Base-by-base conservation (phyloP, 1,140 invertebrate genomes). In the Platyscapa corneri region DNA sequence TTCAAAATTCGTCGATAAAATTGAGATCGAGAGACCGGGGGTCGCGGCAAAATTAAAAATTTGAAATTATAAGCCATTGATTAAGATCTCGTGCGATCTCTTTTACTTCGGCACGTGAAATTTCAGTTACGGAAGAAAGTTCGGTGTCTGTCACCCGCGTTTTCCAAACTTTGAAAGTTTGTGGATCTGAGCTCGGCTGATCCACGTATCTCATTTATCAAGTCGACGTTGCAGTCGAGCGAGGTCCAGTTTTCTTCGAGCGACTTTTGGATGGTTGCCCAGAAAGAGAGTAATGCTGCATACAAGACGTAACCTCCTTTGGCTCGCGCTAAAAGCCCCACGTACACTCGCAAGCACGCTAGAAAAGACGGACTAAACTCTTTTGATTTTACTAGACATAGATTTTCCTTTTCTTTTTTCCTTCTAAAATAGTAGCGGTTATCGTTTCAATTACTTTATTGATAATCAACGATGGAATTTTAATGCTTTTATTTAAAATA, bases 141-240 rank as follows among this genome's bases (percentile, higher is more conserved):
- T 18, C n/a, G 12, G 27, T 5, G 3, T 74, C 70, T 46, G 72
- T 46, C 72, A 75, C 75, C 65, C 12, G 42, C 79, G 10, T 82
- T 60, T 60, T 34, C 60, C 37, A 27, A 46, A 46, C 56, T 83
- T 64, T 77, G 53, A 18, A 77, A 83, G 56, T 39, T 56, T 2
- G 49, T 74, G 65, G 42, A 82, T 82, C 70, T 53, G n/a, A 18
- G 74, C n/a, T 42, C 60, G n/a, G 30, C 27, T 37, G 64, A 84
- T 79, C 56, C 64, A 49, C 76, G 64, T 79, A 84, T 79, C 75
- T 70, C 83, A 74, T 84, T 84, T 79, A 84, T 84, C 83, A 84
- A 67, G 39, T 70, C 60, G 75, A 53, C 75, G 83, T 56, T 56
- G 30, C 42, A 67, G 56, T 39, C 16, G 37, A 39, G 34, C 49